These are phyloP conservation scores for Diorhabda carinulata DNA, from an alignment of 1,140 invertebrate genomes.

Conservation along the genomic window DNA sequence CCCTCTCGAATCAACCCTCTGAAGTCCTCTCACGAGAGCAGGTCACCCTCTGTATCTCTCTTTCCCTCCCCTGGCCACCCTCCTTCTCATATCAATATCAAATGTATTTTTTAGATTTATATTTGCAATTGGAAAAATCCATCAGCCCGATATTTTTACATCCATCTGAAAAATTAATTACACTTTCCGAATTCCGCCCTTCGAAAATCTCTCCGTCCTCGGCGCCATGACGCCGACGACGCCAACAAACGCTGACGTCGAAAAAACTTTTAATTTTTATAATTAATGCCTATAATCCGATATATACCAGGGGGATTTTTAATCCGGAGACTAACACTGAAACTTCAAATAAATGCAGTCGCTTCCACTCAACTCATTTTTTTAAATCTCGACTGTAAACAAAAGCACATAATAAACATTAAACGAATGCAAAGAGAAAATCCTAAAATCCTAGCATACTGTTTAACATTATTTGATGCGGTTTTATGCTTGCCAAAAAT, in stretches of 20 bases:
- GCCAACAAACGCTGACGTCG: background rate
- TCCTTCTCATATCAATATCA: constrained; percentile 22
- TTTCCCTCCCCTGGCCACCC: constrained; percentile 18
- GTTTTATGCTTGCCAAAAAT: no score
- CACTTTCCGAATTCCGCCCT: constrained; percentile 1
- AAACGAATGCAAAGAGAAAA: no score
- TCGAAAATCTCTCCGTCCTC: constrained; percentile 3
- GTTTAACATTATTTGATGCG: no score
- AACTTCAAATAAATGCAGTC: background rate
- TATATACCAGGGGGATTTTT: constrained; percentile 28
- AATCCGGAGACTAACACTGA: background rate
- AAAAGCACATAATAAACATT: no score
- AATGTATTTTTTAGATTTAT: constrained; percentile 41
- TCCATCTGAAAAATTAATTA: constrained; percentile 42
- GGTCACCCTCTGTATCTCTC: background rate
- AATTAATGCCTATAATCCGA: constrained; percentile 46
- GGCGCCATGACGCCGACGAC: constrained; percentile 3
- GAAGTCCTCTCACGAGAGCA: background rate
- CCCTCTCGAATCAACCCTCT: constrained; percentile 19
- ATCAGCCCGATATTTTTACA: constrained; percentile 43
- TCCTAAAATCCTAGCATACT: no score
- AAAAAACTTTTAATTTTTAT: constrained; percentile 20
- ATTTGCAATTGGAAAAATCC: constrained; percentile 38
- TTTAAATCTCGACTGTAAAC: no score
- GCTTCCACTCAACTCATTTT: no score